Conservation (phyloP, 2,888 invertebrate species). For the Aleiodes leptofemur region DNA sequence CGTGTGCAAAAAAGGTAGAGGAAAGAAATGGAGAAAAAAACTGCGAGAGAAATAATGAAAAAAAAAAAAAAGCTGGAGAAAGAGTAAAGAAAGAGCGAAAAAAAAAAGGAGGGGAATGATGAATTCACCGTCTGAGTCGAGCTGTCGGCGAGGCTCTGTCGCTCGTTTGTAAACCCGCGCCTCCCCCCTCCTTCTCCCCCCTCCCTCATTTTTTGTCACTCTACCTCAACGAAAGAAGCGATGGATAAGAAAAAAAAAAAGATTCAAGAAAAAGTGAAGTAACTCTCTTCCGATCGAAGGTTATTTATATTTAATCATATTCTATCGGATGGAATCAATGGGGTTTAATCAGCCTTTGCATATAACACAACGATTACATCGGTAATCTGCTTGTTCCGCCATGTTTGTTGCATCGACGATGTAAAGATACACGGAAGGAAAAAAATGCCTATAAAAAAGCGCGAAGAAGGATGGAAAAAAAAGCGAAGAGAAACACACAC, state of each 20-base stretch:
- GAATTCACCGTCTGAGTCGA: constrained; percentile 69
- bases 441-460: background rate
- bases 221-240: constrained; percentile 34
- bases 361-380: background rate
- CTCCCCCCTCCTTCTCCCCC: constrained; percentile 37
- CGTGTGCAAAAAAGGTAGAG: constrained; percentile 48
- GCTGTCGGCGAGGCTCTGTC: constrained; percentile 71
- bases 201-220: constrained; percentile 41
- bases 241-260: background rate
- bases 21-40: background rate
- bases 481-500: no score
- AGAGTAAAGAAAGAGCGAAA: constrained; percentile 51
- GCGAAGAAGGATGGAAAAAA: background rate
- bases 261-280: background rate
- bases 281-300: constrained; percentile 15
- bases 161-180: constrained; percentile 69
- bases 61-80: constrained; percentile 37
- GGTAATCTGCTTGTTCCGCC: constrained; percentile 16
- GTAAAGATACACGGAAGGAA: constrained; percentile 44
- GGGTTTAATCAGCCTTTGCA: constrained; percentile 18
- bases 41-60: background rate
- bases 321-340: constrained; percentile 31
- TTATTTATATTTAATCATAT: constrained; percentile 24
- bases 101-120: constrained; percentile 63
- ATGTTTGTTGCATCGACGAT: constrained; percentile 50